Conservation (phyloP, 2,888 invertebrate species). For the Laspeyria flexula region DNA sequence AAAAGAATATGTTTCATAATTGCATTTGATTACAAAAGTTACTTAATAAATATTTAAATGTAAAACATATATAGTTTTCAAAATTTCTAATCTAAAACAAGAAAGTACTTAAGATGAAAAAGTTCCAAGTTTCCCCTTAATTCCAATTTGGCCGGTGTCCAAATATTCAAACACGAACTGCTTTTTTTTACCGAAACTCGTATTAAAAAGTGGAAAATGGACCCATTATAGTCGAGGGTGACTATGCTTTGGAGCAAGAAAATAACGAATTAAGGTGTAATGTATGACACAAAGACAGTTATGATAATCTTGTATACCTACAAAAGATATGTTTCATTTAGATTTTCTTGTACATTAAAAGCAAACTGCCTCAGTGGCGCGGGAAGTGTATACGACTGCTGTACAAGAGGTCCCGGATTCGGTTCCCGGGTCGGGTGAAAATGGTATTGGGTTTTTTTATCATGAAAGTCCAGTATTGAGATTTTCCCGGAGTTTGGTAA, state of each 20-base stretch:
- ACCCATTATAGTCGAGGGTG: conserved; percentile 18
- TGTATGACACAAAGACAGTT: background rate
- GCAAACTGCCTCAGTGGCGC: no score
- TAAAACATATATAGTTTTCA: conserved; percentile 25
- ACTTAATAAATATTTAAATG: no score
- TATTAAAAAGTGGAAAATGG: conserved; percentile 33
- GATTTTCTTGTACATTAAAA: no score
- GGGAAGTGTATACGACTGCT: no score
- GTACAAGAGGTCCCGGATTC: no score
- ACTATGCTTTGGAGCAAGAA: conserved; percentile 14
- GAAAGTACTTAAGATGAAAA: conserved; percentile 32
- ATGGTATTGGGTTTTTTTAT: no score
- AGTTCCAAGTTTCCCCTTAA: conserved; percentile 37
- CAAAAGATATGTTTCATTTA: no score
- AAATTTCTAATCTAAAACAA: conserved; percentile 28
- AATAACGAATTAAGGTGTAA: conserved; percentile 5
- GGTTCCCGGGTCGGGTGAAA: no score
- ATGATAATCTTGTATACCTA: no score
- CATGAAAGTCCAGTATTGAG: no score
- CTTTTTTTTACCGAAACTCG: conserved; percentile 27
- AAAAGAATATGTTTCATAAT: background rate
- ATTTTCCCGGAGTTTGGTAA: no score
- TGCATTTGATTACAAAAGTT: conserved; percentile 7
- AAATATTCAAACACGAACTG: conserved; percentile 37
- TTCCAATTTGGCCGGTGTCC: conserved; percentile 46